Evolutionary conservation across 2,888 invertebrate species (phyloP).

Genomic region (Thereva unica): DNA sequence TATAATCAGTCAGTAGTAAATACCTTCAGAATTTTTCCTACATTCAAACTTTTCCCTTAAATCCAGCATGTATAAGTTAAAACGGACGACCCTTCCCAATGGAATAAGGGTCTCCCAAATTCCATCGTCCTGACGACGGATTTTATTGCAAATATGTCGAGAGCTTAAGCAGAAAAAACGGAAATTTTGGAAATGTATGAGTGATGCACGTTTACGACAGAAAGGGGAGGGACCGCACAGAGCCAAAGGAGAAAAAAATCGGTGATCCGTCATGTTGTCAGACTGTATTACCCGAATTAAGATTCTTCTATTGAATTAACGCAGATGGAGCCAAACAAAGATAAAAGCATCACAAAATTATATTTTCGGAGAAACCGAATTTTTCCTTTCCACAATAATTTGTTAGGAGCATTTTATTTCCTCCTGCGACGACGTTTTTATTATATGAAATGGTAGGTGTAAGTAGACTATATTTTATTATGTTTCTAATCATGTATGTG

Average conservation of each 20-base stretch:
- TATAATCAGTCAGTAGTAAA: not conserved
- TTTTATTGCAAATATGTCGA: constrained; percentile 14
- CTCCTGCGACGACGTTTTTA: no score
- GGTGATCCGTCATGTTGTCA: constrained; percentile 61
- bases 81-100: constrained; percentile 1
- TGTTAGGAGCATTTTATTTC: not conserved
- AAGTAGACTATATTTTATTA: not conserved
- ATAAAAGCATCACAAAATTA: constrained; percentile 43
- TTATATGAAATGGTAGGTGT: not conserved
- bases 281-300: constrained; percentile 60
- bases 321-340: constrained; percentile 48
- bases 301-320: constrained; percentile 55
- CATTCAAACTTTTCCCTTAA: no score
- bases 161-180: constrained; percentile 6
- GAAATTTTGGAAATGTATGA: constrained; percentile 3
- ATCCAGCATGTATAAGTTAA: not conserved
- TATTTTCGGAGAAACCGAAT: constrained; percentile 28
- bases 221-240: constrained; percentile 27
- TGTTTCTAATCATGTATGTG: no score
- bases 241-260: constrained; percentile 43
- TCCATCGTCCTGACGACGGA: constrained; percentile 17
- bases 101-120: constrained; percentile 2
- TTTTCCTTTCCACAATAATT: constrained; percentile 1
- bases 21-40: no score
- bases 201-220: not conserved